Evolutionary conservation across 2,888 invertebrate species (phyloP), one percentile per base, ranked within the genome.

Genomic region (Clostera curtula): DNA sequence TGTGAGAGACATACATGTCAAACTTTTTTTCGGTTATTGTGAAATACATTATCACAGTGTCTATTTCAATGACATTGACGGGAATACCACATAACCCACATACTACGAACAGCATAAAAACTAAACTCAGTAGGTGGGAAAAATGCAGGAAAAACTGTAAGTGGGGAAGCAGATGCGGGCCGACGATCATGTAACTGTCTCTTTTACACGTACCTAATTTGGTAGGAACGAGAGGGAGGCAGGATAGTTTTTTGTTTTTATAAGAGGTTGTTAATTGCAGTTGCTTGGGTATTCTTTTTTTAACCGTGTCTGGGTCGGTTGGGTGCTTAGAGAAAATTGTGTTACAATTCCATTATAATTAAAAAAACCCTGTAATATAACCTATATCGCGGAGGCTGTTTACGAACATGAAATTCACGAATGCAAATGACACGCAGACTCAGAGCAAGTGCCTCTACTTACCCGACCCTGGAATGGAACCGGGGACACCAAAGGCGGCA

Each of bases 121-220:
- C 8, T 11, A 30, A 38, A 34, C 34, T 44, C n/a, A n/a, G 47
- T 50, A 52, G 51, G 52, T 62, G 55, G 54, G 47, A 55, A 64
- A 60, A 62, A 56, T 50, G 48, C 49, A 49, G 56, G 53, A 52
- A 63, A 56, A 58, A 59, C 50, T 54, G 49, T 55, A 59, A 58
- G 52, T 56, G 58, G 50, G 14, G 56, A 54, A 52, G 43, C 59
- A 62, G 50, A 57, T 58, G 58, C 37, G 50, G 49, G 33, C 38
- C 41, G 43, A 48, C 48, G 46, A 40, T 44, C 32, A 40, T 33
- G 24, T 31, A 24, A 14, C 41, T 30, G 24, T 57, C 57, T 32
- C 41, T 31, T 29, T 62, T 43, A 31, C 32, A 39, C 49, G 13
- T 35, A 31, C 17, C 14, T 13, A 11, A 18, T 32, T 14, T 12